Percentiles rank a stretch among this genome's conserved stretches.
Evolutionary conservation across 2,113 vertebrate genomes (phyloP).

Genomic region (Phrynocephalus versicolor): DNA sequence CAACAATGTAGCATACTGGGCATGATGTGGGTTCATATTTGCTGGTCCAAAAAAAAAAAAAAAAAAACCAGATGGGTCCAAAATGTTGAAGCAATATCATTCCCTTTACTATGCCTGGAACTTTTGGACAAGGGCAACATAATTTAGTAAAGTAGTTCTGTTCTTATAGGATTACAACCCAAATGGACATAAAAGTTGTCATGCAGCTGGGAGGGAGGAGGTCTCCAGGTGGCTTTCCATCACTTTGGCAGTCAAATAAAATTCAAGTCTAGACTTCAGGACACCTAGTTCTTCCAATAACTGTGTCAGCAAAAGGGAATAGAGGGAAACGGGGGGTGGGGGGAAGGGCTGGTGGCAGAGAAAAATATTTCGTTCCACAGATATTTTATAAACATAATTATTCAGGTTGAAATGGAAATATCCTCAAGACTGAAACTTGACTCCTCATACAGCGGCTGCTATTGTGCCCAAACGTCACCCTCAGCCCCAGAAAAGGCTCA

Average conservation of each 20-base stretch:
- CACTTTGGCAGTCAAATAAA: slow-evolving; percentile 46
- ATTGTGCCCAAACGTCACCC: slow-evolving; percentile 4
- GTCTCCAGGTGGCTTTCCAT: slow-evolving; percentile 47
- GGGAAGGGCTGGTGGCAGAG: too few relatives aligned
- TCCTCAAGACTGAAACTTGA: slow-evolving; percentile 23
- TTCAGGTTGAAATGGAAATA: slow-evolving; percentile 45
- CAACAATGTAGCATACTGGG: slow-evolving; percentile 28
- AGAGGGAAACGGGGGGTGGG: too few relatives aligned
- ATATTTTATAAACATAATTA: slow-evolving; percentile 50
- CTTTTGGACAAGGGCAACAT: slow-evolving; percentile 60
- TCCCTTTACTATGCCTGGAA: slow-evolving; percentile 50
- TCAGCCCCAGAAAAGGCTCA: slow-evolving; percentile 1
- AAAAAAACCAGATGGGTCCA: slow-evolving; percentile 50
- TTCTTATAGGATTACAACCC: slow-evolving; percentile 54
- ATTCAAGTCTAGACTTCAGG: slow-evolving; percentile 44
- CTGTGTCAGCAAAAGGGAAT: slow-evolving; percentile 47
- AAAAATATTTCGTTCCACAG: not conserved
- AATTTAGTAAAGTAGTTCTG: slow-evolving; percentile 66
- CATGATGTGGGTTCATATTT: slow-evolving; percentile 33
- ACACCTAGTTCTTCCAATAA: slow-evolving; percentile 53
- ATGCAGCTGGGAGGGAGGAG: slow-evolving; percentile 44
- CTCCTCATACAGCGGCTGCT: slow-evolving; percentile 1
- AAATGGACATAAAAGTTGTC: slow-evolving; percentile 60
- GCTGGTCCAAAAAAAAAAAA: slow-evolving; percentile 54
- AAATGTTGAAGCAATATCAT: slow-evolving; percentile 63